Base-by-base conservation (phyloP, 2,888 invertebrate genomes). In the Hydroisotoma schaefferi region DNA sequence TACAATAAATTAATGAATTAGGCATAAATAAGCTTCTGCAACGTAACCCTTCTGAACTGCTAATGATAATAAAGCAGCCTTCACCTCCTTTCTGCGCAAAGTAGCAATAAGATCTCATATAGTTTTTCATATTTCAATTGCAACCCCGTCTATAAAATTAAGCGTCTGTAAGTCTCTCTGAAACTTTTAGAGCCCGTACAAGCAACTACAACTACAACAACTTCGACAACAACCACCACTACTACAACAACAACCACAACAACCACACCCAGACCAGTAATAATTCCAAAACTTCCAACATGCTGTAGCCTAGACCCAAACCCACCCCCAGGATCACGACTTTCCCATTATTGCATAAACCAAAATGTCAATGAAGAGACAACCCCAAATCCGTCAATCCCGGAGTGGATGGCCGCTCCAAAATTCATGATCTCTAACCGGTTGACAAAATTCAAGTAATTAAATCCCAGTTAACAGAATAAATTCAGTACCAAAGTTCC, bases 391-490 rank as follows among this genome's bases (percentile, higher is more conserved):
- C 5, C 6, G 12, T n/a, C 22, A 20, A 4, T 22, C 5, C 10
- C 49, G 2, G 49, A 49, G n/a, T 65, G 66, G 66, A 58, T 53
- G 48, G 59, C 66, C 25, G 58, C 66, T 18, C 63, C 66, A 1
- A 66, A 60, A 33, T 66, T 63, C 27, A 66, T 63, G 53, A 25
- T 18, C 27, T 29, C 57, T 2, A 57, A 60, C 37, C 57, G 59
- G 26, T 53, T 52, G 2, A 46, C 57, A 20, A 60, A 63, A 23
- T 66, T 63, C 33, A 57, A 49, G 61, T 61, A 56, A 38, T 40
- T 37, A 33, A 33, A 33, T 10, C 33, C 33, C 15, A 15, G 33
- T 33, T 15, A 33, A 33, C 15, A 20, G 5, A 20, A 15, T 10
- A 15, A 5, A 40, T 40, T 40, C n/a, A 15, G n/a, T 10, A 33